Conservation (phyloP, 2,113 vertebrate species). For the Oceanodroma tethys region DNA sequence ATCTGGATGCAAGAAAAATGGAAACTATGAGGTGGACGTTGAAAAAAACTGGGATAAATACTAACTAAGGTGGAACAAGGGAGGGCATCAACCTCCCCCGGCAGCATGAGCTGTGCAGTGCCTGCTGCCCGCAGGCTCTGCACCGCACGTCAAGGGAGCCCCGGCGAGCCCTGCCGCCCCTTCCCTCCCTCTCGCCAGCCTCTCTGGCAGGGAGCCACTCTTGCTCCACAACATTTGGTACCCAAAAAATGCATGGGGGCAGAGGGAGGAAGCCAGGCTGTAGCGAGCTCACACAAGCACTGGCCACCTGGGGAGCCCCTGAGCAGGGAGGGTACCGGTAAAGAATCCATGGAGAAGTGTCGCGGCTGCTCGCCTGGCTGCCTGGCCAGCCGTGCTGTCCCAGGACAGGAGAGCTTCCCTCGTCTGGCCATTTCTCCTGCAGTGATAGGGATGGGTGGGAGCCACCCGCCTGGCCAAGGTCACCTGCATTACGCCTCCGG, state of each 20-base stretch:
- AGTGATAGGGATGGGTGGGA: neutral
- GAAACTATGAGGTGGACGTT: rapidly evolving
- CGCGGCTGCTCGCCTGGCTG: neutral
- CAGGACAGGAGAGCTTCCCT: neutral
- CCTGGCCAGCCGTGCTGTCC: neutral
- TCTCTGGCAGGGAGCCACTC: neutral
- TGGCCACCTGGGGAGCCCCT: neutral
- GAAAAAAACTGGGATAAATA: neutral
- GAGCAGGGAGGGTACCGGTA: neutral
- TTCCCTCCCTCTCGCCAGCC: neutral
- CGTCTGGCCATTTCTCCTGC: neutral
- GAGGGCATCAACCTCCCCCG: too few relatives aligned
- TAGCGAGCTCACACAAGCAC: neutral
- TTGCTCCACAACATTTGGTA: neutral
- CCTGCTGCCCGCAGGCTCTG: neutral
- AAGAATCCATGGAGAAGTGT: neutral
- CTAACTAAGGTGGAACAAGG: neutral
- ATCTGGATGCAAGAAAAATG: neutral
- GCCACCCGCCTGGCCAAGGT: neutral
- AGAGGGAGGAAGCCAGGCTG: neutral
- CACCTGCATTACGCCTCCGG: neutral
- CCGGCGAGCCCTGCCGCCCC: rapidly evolving
- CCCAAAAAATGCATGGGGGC: neutral
- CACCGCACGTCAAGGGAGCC: rapidly evolving
- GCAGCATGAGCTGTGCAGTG: neutral